Conservation (phyloP, 1,140 invertebrate species). For the Tetramorium simillimum region DNA sequence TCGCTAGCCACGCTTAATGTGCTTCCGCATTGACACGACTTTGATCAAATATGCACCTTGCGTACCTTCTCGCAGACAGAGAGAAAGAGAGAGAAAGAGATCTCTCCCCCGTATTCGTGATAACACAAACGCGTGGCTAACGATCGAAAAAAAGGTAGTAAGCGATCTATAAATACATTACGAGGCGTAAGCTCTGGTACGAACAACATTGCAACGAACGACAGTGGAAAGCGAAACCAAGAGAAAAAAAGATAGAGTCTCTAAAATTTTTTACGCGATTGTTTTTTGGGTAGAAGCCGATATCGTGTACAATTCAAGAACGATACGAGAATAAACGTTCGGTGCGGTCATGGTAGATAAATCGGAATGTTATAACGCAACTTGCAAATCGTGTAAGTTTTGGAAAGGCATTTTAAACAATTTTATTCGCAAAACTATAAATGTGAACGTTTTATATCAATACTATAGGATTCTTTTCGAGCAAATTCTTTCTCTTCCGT, state of each 20-base stretch:
- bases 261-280: slow-evolving; percentile 55
- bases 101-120: not conserved
- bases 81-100: too few species aligned
- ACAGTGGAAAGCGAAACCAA: slow-evolving; percentile 79
- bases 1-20: slow-evolving; percentile 67
- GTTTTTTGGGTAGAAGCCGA: not conserved
- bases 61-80: not conserved
- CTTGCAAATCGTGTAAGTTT: not conserved
- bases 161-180: slow-evolving; percentile 85
- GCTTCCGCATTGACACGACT: not conserved
- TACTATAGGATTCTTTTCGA: not conserved
- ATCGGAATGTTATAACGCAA: not conserved
- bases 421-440: not conserved
- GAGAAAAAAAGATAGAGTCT: slow-evolving; percentile 63
- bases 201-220: slow-evolving; percentile 82
- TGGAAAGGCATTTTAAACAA: not conserved
- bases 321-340: slow-evolving; percentile 3
- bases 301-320: not conserved
- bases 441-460: not conserved
- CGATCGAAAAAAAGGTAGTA: slow-evolving; percentile 68
- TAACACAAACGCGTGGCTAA: slow-evolving; percentile 48
- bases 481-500: not conserved
- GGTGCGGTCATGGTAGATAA: not conserved
- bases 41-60: not conserved
- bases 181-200: slow-evolving; percentile 84